phyloP scores from a whole-genome alignment of 2,797 vertebrate species.

The Muscicapa comitata region DNA sequence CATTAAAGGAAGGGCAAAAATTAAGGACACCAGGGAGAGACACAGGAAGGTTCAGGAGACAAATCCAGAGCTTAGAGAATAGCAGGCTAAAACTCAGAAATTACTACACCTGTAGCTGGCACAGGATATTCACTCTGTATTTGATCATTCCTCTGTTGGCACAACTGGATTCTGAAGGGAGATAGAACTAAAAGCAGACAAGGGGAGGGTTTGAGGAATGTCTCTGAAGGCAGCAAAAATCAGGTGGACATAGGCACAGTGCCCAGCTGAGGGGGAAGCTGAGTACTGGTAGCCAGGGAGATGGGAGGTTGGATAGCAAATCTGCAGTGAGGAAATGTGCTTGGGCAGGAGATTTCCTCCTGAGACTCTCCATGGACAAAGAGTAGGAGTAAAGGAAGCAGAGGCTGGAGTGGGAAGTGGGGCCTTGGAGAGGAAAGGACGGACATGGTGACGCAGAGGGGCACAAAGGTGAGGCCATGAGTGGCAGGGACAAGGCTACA shows the following conservation, averaged over 20 bases:
- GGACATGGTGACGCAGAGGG: neutral
- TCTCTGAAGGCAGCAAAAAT: neutral
- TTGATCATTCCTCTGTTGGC: neutral
- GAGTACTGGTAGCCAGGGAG: neutral
- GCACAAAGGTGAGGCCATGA: neutral
- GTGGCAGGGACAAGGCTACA: neutral
- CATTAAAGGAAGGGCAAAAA: neutral
- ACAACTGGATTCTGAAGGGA: neutral
- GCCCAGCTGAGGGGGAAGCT: neutral
- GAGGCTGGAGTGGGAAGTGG: slow-evolving; percentile 1
- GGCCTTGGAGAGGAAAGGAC: neutral
- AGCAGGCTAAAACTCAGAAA: neutral
- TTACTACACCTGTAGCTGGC: neutral
- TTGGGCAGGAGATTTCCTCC: slow-evolving; percentile 16
- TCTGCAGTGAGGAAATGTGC: neutral
- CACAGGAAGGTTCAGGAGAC: neutral
- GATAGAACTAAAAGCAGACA: neutral
- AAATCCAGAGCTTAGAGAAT: neutral
- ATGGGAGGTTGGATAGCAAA: neutral
- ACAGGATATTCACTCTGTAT: neutral
- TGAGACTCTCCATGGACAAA: slow-evolving; percentile 5
- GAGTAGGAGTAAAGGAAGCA: slow-evolving; percentile 49
- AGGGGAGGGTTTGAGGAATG: neutral
- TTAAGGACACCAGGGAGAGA: neutral
- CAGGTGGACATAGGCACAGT: neutral